Conservation (phyloP, 2,797 vertebrate species). For the Selene dorsalis region DNA sequence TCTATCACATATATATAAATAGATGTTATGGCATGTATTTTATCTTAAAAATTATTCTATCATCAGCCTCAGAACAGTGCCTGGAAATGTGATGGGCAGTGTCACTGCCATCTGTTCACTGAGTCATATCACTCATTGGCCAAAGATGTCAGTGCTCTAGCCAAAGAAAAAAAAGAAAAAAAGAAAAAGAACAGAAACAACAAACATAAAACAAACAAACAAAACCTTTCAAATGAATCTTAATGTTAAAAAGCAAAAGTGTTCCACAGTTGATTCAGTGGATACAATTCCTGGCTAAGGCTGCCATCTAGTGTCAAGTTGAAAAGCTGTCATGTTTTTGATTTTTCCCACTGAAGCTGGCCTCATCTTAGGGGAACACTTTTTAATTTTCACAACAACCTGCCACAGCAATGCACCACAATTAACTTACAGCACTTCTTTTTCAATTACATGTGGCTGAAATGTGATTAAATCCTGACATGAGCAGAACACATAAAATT, state of each 20-base stretch:
- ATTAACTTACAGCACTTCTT: neutral
- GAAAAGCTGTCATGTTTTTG: neutral
- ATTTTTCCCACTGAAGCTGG: neutral
- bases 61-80: neutral
- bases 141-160: neutral
- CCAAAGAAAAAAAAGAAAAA: neutral
- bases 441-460: neutral
- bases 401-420: neutral
- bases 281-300: slow-evolving; percentile 6
- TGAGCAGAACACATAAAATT: neutral
- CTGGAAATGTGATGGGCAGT: neutral
- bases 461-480: neutral
- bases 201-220: neutral
- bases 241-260: neutral
- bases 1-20: too few species aligned
- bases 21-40: neutral
- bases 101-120: too few species aligned
- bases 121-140: neutral
- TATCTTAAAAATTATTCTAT: neutral
- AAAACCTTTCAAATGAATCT: neutral
- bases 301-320: slow-evolving; percentile 46
- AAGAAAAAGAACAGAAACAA: too few species aligned
- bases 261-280: too few species aligned
- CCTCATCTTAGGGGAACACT: neutral
- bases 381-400: neutral